phyloP scores from a whole-genome alignment of 2,888 invertebrate genomes.

The Calephelis perditalis region DNA sequence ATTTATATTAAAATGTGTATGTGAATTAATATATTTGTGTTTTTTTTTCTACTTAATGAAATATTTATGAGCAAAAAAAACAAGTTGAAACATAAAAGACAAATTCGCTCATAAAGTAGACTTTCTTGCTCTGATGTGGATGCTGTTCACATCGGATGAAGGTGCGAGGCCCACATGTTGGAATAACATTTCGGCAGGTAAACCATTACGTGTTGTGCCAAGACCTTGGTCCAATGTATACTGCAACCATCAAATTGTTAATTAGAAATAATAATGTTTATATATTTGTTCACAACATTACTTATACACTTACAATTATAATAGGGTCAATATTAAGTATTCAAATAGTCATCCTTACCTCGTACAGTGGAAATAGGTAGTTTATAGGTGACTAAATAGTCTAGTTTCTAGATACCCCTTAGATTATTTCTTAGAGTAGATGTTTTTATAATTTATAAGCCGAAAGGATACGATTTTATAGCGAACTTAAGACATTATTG shows the following conservation, averaged over 20 bases:
- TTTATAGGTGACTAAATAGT: not conserved
- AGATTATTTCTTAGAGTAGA: slow-evolving; percentile 5
- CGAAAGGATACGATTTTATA: not conserved
- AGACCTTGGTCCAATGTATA: too few relatives aligned
- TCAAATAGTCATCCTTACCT: not conserved
- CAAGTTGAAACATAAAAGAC: not conserved
- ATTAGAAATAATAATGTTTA: not conserved
- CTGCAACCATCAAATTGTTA: too few relatives aligned
- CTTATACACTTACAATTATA: not conserved
- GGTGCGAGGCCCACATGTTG: too few relatives aligned
- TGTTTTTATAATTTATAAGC: not conserved
- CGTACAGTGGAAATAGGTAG: slow-evolving; percentile 6
- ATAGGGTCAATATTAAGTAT: not conserved
- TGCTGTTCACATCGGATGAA: too few relatives aligned
- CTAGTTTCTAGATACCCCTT: not conserved
- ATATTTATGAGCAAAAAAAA: too few relatives aligned
- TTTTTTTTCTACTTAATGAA: not conserved
- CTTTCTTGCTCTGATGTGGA: too few relatives aligned
- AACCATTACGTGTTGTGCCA: too few relatives aligned
- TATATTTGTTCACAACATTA: not conserved
- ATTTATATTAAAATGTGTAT: not conserved
- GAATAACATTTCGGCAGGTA: too few relatives aligned
- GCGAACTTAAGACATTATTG: not conserved
- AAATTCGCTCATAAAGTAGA: not conserved
- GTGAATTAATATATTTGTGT: not conserved